Conservation (phyloP, 2,113 vertebrate genomes). For the Caretta caretta region DNA sequence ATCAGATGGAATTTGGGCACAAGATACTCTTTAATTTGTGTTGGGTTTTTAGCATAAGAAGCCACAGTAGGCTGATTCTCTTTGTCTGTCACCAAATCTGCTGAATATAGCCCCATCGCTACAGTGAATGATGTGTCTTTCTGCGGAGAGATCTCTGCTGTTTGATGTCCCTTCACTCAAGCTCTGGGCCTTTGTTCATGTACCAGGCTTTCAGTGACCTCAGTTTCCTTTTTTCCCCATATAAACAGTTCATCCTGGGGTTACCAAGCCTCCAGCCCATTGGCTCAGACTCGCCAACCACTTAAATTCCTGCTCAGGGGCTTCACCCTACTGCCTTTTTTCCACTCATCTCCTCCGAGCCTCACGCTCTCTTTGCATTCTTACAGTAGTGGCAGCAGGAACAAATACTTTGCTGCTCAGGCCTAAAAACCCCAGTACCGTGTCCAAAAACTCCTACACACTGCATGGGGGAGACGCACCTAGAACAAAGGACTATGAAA, state of each 20-base stretch:
- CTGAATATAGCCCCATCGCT: background rate
- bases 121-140: background rate
- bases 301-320: background rate
- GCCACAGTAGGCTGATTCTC: conserved; percentile 35
- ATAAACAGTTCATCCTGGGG: conserved; percentile 29
- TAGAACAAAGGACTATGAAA: background rate
- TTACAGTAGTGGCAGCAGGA: background rate
- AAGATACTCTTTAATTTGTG: conserved; percentile 11
- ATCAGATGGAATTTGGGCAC: background rate
- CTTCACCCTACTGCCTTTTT: background rate
- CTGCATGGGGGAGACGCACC: accelerated
- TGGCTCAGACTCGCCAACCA: background rate
- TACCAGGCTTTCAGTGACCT: conserved; percentile 23
- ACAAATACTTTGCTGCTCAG: background rate
- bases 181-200: background rate
- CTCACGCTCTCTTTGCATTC: background rate
- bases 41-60: conserved; percentile 27
- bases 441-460: background rate
- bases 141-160: conserved; percentile 50
- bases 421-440: accelerated
- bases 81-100: conserved; percentile 28
- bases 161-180: conserved; percentile 8
- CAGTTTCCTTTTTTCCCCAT: conserved; percentile 54
- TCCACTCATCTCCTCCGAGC: accelerated
- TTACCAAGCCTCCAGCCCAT: background rate